These are phyloP conservation scores for Bergia sp. DNA, from an alignment of 92 coral and sea anemone genomes.

Conservation along the genomic window DNA sequence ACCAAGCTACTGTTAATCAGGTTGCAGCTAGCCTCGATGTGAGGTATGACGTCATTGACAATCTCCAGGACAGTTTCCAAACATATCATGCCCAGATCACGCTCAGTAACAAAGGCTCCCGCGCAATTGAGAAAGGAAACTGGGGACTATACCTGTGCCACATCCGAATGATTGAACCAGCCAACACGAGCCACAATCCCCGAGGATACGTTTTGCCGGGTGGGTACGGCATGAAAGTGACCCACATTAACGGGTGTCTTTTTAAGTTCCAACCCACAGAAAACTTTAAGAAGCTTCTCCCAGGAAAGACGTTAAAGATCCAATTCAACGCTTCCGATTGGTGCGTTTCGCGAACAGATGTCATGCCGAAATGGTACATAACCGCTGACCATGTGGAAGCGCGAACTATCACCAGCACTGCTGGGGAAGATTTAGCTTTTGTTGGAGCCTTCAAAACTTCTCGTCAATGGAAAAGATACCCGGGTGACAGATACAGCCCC, in stretches of 20 bases:
- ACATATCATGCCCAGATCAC: slow-evolving; percentile 74
- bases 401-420: slow-evolving; percentile 88
- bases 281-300: slow-evolving; percentile 63
- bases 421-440: slow-evolving; percentile 81
- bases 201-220: slow-evolving; percentile 84
- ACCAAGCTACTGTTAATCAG: slow-evolving; percentile 75
- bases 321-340: slow-evolving; percentile 81
- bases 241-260: slow-evolving; percentile 88
- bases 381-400: slow-evolving; percentile 91
- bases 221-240: slow-evolving; percentile 66
- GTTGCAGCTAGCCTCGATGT: slow-evolving; percentile 84
- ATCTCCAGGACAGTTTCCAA: slow-evolving; percentile 79
- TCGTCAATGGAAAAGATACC: slow-evolving; percentile 84
- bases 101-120: slow-evolving; percentile 73
- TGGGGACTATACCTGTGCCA: slow-evolving; percentile 91
- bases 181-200: slow-evolving; percentile 72
- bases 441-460: slow-evolving; percentile 76
- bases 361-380: slow-evolving; percentile 94
- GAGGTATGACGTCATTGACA: slow-evolving; percentile 85
- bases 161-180: slow-evolving; percentile 92
- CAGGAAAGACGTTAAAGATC: slow-evolving; percentile 63
- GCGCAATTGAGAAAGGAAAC: slow-evolving; percentile 66
- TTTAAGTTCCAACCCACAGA: slow-evolving; percentile 87
- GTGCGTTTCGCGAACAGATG: slow-evolving; percentile 90
- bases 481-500: slow-evolving; percentile 75